These are phyloP conservation scores for Neomonachus schauinslandi DNA, from an alignment of 2,113 vertebrate species.

Conservation along the genomic window DNA sequence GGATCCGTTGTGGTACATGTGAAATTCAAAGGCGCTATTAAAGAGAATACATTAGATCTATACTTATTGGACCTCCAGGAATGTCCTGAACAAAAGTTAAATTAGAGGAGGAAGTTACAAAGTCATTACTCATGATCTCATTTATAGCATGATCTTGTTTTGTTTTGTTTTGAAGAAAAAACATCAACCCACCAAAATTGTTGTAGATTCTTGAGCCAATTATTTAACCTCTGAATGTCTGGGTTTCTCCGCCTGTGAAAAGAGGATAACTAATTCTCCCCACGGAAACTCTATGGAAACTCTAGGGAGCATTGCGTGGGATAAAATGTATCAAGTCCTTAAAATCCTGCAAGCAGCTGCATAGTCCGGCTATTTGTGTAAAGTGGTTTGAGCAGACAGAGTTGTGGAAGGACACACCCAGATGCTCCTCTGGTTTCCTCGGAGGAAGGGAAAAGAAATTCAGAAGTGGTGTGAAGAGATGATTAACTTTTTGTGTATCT, in stretches of 20 bases:
- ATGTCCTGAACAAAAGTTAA: neutral
- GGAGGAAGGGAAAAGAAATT: neutral
- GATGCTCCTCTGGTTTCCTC: neutral
- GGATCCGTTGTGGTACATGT: neutral
- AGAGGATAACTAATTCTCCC: neutral
- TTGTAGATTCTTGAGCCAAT: neutral
- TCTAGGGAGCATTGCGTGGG: neutral
- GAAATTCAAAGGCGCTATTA: neutral
- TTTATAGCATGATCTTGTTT: neutral
- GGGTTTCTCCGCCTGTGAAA: conserved; percentile 21
- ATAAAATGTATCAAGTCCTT: neutral
- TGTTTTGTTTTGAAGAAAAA: neutral
- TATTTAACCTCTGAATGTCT: neutral
- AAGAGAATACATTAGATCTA: neutral
- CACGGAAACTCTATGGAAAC: neutral
- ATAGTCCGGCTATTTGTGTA: neutral
- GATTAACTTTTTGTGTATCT: neutral
- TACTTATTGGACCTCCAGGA: neutral
- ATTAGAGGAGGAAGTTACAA: conserved; percentile 16
- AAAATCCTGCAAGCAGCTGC: neutral
- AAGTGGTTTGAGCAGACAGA: neutral
- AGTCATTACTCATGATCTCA: neutral
- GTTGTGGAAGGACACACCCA: neutral
- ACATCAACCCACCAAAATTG: neutral
- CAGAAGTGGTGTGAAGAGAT: neutral